Conservation (phyloP, 2,797 vertebrate species). For the Neopelma chrysocephalum region DNA sequence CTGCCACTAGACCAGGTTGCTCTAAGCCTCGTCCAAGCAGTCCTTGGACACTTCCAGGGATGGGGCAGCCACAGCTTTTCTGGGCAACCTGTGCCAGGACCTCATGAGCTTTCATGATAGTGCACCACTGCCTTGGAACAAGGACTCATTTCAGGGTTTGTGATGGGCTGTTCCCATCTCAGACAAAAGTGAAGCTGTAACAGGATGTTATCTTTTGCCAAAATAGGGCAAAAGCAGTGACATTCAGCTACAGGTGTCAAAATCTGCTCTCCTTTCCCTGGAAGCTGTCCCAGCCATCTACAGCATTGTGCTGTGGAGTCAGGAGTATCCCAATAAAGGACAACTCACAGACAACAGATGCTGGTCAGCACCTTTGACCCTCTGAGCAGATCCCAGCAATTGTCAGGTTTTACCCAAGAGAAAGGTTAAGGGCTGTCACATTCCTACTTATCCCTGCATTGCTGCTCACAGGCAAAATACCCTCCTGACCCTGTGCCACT, state of each 20-base stretch:
- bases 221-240: not conserved
- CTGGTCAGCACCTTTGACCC: not conserved
- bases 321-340: not conserved
- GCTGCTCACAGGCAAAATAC: not conserved
- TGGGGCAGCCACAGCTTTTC: not conserved
- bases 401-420: not conserved
- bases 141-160: not conserved
- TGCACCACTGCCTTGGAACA: not conserved
- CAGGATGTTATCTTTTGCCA: not conserved
- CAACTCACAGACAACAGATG: not conserved
- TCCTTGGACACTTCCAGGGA: not conserved
- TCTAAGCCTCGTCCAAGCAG: not conserved
- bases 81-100: not conserved
- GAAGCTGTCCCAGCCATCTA: not conserved
- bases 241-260: not conserved
- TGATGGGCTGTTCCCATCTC: not conserved
- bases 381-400: not conserved
- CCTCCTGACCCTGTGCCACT: not conserved
- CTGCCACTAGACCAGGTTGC: not conserved
- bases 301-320: not conserved
- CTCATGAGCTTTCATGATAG: not conserved
- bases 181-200: not conserved
- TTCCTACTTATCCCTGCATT: not conserved
- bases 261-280: not conserved
- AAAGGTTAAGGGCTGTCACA: not conserved